A percentile compares a stretch with the other conserved stretches of the same genome.
These are phyloP conservation scores for Anseranas semipalmata DNA, from an alignment of 2,113 vertebrate genomes.

Conservation along the genomic window DNA sequence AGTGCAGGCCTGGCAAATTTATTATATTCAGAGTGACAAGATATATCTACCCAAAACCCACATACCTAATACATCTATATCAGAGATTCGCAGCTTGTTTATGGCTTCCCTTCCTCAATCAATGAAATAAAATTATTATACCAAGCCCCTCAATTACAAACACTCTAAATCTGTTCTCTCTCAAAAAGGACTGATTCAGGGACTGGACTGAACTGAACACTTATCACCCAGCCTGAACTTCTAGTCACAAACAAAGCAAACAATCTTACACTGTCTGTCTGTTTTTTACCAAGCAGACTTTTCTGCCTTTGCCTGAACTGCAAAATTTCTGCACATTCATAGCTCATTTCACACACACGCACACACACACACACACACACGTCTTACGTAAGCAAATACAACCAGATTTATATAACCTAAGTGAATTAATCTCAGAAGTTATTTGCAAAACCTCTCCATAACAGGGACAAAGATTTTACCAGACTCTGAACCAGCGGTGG, in stretches of 20 bases:
- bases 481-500: background rate
- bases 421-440: background rate
- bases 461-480: background rate
- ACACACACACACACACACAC: background rate
- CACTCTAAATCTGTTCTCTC: background rate
- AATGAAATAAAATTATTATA: conserved; percentile 2
- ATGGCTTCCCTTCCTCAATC: background rate
- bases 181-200: background rate
- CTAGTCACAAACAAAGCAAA: background rate
- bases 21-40: background rate
- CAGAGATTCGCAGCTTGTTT: background rate
- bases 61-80: background rate
- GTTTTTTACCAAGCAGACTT: background rate
- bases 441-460: background rate
- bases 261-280: background rate
- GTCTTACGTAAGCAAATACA: background rate
- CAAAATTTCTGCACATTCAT: background rate
- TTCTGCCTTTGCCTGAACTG: conserved; percentile 6
- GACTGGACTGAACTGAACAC: background rate
- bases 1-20: background rate
- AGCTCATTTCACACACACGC: background rate
- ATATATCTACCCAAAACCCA: background rate
- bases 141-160: background rate
- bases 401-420: background rate
- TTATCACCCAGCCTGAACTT: background rate